Evolutionary conservation across 2,888 invertebrate genomes (phyloP).

Genomic region (Physocephala rufipes): DNA sequence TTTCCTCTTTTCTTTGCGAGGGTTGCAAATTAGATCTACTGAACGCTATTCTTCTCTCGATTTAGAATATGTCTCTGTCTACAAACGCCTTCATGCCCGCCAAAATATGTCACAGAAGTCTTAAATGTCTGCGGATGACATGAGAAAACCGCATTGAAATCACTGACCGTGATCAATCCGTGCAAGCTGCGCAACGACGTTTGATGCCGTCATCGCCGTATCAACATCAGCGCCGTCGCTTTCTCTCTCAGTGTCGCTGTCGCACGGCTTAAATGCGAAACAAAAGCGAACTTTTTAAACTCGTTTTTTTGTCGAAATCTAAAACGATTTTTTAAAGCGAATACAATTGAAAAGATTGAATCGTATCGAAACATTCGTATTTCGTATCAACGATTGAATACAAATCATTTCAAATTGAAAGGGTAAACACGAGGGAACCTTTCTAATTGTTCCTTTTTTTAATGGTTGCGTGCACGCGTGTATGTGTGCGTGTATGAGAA

Average conservation of each 20-base stretch:
- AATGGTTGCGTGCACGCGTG: background rate
- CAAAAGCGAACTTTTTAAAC: no score
- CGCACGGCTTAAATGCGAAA: conserved; percentile 2
- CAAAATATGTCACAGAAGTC: conserved; percentile 39
- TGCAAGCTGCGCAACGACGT: conserved; percentile 16
- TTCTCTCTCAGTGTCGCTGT: background rate
- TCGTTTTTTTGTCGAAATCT: background rate
- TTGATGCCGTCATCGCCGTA: background rate
- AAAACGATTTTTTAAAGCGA: conserved; percentile 23
- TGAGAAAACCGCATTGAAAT: conserved; percentile 33
- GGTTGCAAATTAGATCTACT: no score
- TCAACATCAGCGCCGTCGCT: conserved; percentile 20
- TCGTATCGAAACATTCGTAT: conserved; percentile 21
- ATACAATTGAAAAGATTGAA: conserved; percentile 23
- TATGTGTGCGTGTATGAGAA: background rate
- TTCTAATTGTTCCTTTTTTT: background rate
- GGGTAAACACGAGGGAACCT: background rate
- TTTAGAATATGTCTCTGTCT: background rate
- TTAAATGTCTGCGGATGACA: conserved; percentile 50
- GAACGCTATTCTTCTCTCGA: background rate
- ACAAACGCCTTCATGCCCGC: background rate
- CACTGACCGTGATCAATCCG: background rate
- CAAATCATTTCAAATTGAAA: background rate
- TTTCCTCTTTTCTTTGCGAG: no score
- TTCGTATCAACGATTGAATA: background rate